Conservation (phyloP, 2,797 vertebrate genomes). For the Acomys russatus region DNA sequence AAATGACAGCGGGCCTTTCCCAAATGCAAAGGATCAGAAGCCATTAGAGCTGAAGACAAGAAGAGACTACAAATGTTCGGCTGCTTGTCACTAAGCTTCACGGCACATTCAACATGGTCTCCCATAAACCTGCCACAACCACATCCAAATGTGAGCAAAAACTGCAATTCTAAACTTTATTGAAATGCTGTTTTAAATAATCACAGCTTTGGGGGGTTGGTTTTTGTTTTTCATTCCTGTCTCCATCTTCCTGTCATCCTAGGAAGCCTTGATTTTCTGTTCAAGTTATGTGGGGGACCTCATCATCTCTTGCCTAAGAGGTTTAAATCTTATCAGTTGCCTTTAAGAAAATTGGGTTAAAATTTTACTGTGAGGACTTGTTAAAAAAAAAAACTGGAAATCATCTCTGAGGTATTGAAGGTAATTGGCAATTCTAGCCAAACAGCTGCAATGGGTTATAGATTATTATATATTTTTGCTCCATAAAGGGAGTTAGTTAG, state of each 20-base stretch:
- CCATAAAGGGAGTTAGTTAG: constrained; percentile 69
- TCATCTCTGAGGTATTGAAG: constrained; percentile 64
- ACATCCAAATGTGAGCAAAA: neutral
- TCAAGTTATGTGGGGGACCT: constrained; percentile 60
- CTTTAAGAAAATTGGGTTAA: constrained; percentile 80
- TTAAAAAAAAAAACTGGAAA: constrained; percentile 71
- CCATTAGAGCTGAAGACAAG: neutral
- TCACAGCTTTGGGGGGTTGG: constrained; percentile 36
- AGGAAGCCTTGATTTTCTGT: constrained; percentile 71
- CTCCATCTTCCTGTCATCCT: constrained; percentile 52
- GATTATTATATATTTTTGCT: constrained; percentile 66
- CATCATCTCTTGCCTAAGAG: constrained; percentile 66
- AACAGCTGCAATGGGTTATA: constrained; percentile 8
- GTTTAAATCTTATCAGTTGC: constrained; percentile 73
- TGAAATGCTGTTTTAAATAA: constrained; percentile 61
- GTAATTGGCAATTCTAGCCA: constrained; percentile 79
- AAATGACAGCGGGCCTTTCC: constrained; percentile 10
- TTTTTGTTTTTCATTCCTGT: constrained; percentile 70
- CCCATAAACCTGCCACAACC: constrained; percentile 24
- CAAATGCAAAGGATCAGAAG: neutral
- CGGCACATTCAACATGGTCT: neutral
- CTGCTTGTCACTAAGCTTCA: constrained; percentile 8
- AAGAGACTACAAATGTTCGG: neutral
- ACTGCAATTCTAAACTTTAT: constrained; percentile 63
- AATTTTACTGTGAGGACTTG: constrained; percentile 74